A percentile compares a stretch with the other conserved stretches of the same genome.
phyloP scores from a whole-genome alignment of 2,888 invertebrate genomes.

The Calameuta idolon region DNA sequence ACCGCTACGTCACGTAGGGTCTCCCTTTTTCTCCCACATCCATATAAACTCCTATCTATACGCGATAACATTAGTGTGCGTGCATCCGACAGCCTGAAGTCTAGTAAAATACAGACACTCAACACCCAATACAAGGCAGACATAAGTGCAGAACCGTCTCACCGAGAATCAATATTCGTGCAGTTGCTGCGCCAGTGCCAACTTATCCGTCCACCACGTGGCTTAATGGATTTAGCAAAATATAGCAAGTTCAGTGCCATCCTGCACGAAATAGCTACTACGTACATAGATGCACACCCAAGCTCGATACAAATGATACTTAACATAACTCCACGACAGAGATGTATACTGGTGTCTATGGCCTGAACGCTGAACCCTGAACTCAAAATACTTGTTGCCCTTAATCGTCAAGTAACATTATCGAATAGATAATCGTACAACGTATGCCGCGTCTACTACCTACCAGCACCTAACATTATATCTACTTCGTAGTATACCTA shows the following conservation, averaged over 20 bases:
- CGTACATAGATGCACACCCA: background rate
- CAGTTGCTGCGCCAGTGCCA: background rate
- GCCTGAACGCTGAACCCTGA: background rate
- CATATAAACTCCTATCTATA: background rate
- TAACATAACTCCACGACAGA: background rate
- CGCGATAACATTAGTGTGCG: background rate
- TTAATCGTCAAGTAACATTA: background rate
- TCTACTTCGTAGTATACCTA: background rate
- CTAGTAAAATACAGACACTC: background rate
- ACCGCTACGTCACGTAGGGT: slow-evolving; percentile 44
- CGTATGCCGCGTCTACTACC: background rate
- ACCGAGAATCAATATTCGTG: background rate
- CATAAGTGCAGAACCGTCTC: background rate
- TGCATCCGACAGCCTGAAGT: background rate
- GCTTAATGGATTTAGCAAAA: slow-evolving; percentile 16
- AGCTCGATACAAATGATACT: background rate
- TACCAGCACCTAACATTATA: background rate
- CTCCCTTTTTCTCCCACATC: slow-evolving; percentile 17
- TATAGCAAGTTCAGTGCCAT: slow-evolving; percentile 13
- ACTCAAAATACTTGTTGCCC: background rate
- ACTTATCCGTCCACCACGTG: background rate
- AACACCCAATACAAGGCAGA: background rate
- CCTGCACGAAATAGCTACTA: background rate
- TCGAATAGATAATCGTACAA: background rate
- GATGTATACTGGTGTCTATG: background rate